Evolutionary conservation across 2,797 vertebrate genomes (phyloP).

Genomic region (Ctenosaura bakeri): DNA sequence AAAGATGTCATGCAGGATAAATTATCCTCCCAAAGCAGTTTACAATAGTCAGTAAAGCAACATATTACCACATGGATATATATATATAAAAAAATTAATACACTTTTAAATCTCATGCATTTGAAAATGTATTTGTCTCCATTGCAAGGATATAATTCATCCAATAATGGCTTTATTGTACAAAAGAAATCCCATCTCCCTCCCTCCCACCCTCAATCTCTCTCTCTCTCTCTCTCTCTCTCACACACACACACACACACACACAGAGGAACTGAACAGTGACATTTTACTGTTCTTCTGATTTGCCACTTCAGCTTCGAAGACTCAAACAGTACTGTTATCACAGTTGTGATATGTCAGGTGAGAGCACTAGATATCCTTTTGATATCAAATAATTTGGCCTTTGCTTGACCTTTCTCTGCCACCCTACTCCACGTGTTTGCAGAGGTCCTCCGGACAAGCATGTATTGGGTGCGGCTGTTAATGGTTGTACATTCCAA

Average conservation of each 20-base stretch:
- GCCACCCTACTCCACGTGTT: no score
- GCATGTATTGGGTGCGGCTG: no score
- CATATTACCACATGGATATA: no score
- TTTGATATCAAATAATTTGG: no score
- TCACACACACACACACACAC: no score
- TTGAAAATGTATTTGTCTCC: neutral
- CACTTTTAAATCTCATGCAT: neutral
- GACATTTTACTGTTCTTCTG: slow-evolving; percentile 12
- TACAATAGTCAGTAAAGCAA: neutral
- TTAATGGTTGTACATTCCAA: no score
- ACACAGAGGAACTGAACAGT: neutral
- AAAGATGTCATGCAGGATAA: neutral
- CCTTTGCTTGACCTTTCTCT: no score
- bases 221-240: no score
- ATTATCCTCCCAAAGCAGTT: neutral
- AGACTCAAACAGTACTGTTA: slow-evolving; percentile 25
- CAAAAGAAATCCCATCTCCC: neutral
- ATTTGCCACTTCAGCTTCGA: slow-evolving; percentile 16
- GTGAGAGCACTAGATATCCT: no score
- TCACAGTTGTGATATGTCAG: no score
- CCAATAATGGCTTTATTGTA: neutral
- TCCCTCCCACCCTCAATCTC: no score
- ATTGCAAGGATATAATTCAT: neutral
- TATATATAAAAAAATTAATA: neutral
- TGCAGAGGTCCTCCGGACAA: no score